A percentile compares a stretch with the other conserved stretches of the same genome.
Evolutionary conservation across 2,113 vertebrate species (phyloP).

Genomic region (Stomatorhinus ivindoensis): DNA sequence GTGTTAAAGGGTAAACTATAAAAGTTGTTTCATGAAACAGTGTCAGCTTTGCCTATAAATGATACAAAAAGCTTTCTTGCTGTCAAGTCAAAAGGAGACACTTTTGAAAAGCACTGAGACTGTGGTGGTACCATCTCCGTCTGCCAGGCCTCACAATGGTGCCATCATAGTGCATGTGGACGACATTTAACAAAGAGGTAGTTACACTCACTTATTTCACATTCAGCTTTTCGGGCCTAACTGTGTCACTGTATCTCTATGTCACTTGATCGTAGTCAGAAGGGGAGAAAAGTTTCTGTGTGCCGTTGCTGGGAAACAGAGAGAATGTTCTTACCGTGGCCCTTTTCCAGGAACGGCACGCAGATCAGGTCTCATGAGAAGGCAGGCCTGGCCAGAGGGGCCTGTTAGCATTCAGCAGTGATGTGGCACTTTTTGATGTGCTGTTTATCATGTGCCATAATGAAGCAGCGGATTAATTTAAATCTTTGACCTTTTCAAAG

Average conservation of each 20-base stretch:
- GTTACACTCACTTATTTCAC: neutral
- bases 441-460: neutral
- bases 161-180: neutral
- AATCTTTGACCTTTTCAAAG: conserved; percentile 8
- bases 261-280: neutral
- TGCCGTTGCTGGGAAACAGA: conserved; percentile 11
- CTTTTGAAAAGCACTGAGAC: neutral
- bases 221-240: neutral
- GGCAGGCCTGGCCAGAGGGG: neutral
- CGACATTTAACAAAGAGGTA: neutral
- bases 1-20: neutral
- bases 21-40: neutral
- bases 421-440: neutral
- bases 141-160: neutral
- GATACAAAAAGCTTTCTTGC: neutral
- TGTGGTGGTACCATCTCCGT: neutral
- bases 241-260: neutral
- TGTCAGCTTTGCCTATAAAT: neutral
- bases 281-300: neutral
- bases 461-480: neutral
- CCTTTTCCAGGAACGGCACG: neutral
- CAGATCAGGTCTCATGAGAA: neutral
- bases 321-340: neutral
- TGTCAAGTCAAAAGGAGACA: neutral
- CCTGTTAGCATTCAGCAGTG: neutral